Base-by-base conservation (phyloP, 2,888 invertebrate species). In the Ctenicera cuprea region DNA sequence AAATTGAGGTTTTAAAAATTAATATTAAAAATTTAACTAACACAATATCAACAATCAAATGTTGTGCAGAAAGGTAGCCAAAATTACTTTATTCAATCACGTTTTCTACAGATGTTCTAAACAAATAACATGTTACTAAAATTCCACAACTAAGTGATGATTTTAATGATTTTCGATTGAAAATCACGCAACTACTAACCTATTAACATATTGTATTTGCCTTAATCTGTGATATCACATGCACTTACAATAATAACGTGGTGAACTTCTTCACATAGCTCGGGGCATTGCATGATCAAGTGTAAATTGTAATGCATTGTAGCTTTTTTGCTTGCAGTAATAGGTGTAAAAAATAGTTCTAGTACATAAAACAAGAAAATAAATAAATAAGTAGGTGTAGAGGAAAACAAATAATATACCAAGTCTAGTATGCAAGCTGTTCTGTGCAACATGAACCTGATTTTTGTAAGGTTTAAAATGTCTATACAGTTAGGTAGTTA, bases 271-370 rank as follows among this genome's bases (percentile, higher is more conserved):
- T 18, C 54, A 57, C 22, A 57, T 57, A 57, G 54, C 54, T 57
- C 9, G 5, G 18, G 57, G 57, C 37, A 16, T 54, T 57, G 57
- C 57, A 57, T 57, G 57, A 22, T 57, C 57, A 57, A 57, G 37
- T 57, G 33, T 37, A 57, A 57, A 57, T 57, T 57, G 57, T 37
- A 57, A 57, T 57, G 57, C 57, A 57, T 57, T 57, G 30, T 37
- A 37, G 54, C 54, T 16, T 37, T 30, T 37, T n/a, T 9, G 54
- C 57, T 37, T 20, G 14, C n/a, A 57, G 57, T 57, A 57, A 16
- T 57, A 37, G 57, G 18, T 57, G 9, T 18, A 57, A 57, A 57
- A 57, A 57, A 52, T 52, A 37, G 37, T 2, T 16, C 37, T 38
- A 11, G 50, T 11, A 30, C 9, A 18, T 26, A 18, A 57, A 57